Percentiles rank a stretch among this genome's conserved stretches.
These are phyloP conservation scores for Apocrypta bakeri DNA, from an alignment of 1,140 invertebrate species.

Conservation along the genomic window DNA sequence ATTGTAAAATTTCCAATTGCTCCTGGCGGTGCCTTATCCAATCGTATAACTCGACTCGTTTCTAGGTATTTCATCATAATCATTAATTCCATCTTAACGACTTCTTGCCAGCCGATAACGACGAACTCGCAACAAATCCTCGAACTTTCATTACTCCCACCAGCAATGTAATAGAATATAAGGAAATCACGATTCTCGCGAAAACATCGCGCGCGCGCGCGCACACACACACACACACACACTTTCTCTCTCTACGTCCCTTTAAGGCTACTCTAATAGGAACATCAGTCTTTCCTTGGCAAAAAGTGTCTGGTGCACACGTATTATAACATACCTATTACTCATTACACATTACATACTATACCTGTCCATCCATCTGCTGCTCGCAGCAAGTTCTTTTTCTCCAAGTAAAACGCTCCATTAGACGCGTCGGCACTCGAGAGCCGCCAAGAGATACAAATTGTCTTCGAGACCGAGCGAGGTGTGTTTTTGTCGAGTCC, in stretches of 20 bases:
- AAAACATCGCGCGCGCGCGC: no score
- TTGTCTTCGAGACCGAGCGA: not conserved
- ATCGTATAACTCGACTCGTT: no score
- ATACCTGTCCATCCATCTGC: not conserved
- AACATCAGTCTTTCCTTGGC: not conserved
- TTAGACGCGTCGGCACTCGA: not conserved
- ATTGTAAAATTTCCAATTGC: no score
- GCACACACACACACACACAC: no score
- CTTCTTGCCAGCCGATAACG: no score
- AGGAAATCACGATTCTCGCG: not conserved
- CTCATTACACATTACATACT: no score
- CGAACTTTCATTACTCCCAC: no score
- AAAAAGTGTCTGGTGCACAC: not conserved
- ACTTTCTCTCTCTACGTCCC: no score
- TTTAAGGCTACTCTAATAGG: not conserved
- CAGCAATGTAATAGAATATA: not conserved
- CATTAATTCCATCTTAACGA: not conserved
- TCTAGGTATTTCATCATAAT: not conserved
- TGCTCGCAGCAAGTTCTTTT: not conserved
- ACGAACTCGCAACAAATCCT: no score
- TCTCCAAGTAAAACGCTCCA: conserved; percentile 13
- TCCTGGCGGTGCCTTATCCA: no score
- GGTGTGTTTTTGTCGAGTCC: not conserved
- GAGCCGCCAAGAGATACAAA: not conserved
- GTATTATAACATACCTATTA: not conserved